Conservation (phyloP, 2,888 invertebrate genomes). For the Merodon equestris region DNA sequence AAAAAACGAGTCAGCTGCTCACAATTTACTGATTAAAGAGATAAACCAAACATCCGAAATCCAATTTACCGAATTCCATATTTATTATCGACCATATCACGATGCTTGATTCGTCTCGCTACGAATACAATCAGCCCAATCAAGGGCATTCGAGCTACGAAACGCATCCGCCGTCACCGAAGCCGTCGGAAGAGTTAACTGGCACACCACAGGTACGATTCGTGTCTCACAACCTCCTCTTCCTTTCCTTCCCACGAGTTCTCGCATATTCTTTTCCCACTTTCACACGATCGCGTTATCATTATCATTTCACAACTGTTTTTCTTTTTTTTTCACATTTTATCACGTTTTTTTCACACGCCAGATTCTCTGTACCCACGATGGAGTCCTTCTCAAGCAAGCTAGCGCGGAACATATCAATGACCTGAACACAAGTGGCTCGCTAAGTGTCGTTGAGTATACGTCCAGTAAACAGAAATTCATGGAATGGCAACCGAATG, state of each 20-base stretch:
- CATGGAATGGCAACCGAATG: conserved; percentile 91
- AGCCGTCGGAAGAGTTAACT: conserved; percentile 55
- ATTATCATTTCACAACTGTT: background rate
- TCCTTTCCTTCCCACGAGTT: too few species aligned
- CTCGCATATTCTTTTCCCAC: conserved; percentile 1
- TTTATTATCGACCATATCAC: conserved; percentile 33
- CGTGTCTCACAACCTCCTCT: background rate
- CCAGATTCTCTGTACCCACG: conserved; percentile 88
- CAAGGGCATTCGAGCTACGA: conserved; percentile 54
- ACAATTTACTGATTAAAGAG: conserved; percentile 54
- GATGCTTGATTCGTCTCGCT: conserved; percentile 57
- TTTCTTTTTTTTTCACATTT: conserved; percentile 4
- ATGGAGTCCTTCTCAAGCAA: conserved; percentile 86
- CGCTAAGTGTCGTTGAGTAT: conserved; percentile 76
- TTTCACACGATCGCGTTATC: background rate
- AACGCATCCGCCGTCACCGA: conserved; percentile 54
- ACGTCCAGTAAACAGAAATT: conserved; percentile 80
- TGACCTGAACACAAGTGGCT: conserved; percentile 82
- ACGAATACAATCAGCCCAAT: conserved; percentile 47
- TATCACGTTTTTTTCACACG: background rate
- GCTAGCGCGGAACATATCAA: conserved; percentile 82
- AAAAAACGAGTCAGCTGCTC: conserved; percentile 65
- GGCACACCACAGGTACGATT: conserved; percentile 51
- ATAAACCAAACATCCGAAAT: conserved; percentile 33
- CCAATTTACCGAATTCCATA: conserved; percentile 31